Percentiles rank a stretch among this genome's conserved stretches.
phyloP scores from a whole-genome alignment of 1,140 invertebrate genomes.

The Conus ventricosus region DNA sequence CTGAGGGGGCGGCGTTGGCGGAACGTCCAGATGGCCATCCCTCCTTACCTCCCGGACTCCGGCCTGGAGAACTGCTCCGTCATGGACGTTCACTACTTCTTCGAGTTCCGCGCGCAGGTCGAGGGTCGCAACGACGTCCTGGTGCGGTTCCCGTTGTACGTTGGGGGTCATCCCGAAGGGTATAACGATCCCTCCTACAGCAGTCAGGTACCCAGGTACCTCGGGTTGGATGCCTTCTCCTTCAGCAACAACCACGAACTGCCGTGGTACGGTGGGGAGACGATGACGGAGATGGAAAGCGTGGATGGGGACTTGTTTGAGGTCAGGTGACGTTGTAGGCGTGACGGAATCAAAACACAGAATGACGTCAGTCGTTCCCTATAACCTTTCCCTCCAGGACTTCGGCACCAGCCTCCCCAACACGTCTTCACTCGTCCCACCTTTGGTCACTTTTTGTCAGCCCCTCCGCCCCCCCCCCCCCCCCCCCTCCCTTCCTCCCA shows the following conservation, averaged over 20 bases:
- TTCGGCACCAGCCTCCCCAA: no score
- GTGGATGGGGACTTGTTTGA: conserved; percentile 42
- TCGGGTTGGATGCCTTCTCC: conserved; percentile 4
- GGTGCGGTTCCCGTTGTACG: conserved; percentile 31
- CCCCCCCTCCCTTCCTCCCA: no score
- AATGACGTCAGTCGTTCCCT: no score
- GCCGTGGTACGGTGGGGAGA: conserved; percentile 38
- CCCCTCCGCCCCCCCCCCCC: neutral
- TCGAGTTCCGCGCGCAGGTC: conserved; percentile 60
- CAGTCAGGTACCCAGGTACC: neutral
- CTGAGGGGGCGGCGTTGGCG: conserved; percentile 69
- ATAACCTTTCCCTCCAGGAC: no score
- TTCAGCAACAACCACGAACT: conserved; percentile 1
- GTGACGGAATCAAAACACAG: neutral
- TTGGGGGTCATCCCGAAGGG: conserved; percentile 22
- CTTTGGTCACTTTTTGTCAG: neutral
- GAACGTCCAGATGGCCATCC: conserved; percentile 67
- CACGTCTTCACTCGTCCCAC: no score
- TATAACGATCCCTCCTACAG: neutral
- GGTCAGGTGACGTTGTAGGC: neutral
- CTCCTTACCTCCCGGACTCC: conserved; percentile 72
- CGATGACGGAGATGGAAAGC: conserved; percentile 30
- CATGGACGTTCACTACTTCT: conserved; percentile 69
- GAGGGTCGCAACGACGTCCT: conserved; percentile 38
- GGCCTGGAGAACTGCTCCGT: conserved; percentile 67